phyloP scores from a whole-genome alignment of 2,888 invertebrate genomes.

The Carterocephalus palaemon region DNA sequence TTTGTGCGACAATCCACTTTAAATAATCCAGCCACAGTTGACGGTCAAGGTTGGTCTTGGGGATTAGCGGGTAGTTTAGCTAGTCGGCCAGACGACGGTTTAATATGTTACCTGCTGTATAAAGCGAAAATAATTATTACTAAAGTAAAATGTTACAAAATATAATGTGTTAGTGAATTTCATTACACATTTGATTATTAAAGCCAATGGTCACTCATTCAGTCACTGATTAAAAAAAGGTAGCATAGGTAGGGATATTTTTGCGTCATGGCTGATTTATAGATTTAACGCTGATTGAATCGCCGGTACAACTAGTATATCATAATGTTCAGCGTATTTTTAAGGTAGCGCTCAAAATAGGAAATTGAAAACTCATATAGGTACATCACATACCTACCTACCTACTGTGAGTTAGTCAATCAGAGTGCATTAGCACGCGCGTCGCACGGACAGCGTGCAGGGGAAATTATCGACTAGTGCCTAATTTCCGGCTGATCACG shows the following conservation, averaged over 20 bases:
- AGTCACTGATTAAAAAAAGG: no score
- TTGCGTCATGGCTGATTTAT: no score
- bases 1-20: slow-evolving; percentile 15
- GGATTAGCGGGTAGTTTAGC: slow-evolving; percentile 17
- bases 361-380: not conserved
- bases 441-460: slow-evolving; percentile 29
- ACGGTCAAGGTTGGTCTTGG: slow-evolving; percentile 12
- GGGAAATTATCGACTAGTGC: slow-evolving; percentile 74
- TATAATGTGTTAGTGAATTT: no score
- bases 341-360: not conserved
- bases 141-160: no score
- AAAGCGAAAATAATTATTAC: no score
- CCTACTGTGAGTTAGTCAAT: not conserved
- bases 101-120: no score
- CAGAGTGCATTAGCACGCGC: not conserved
- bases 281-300: not conserved
- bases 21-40: slow-evolving; percentile 3
- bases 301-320: no score
- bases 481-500: slow-evolving; percentile 67
- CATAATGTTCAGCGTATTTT: no score
- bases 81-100: slow-evolving; percentile 4
- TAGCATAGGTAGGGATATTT: no score
- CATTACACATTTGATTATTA: no score
- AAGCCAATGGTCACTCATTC: no score
- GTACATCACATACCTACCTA: no score